phyloP scores from a whole-genome alignment of 2,888 invertebrate genomes.

The Yponomeuta sedellus region DNA sequence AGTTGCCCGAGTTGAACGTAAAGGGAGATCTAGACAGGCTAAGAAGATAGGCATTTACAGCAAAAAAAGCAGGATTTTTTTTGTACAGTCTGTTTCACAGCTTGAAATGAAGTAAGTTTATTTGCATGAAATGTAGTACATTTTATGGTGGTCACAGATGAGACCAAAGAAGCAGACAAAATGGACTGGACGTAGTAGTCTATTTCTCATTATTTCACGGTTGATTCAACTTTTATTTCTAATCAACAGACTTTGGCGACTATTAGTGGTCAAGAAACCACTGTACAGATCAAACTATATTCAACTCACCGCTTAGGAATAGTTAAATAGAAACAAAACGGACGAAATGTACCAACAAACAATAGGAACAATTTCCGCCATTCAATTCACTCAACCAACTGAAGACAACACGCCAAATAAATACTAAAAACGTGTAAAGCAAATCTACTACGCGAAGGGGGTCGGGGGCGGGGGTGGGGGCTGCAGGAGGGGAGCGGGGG shows the following conservation, averaged over 20 bases:
- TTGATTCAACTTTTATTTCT: no score
- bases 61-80: no score
- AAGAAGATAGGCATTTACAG: no score
- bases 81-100: no score
- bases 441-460: constrained; percentile 43
- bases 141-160: no score
- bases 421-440: constrained; percentile 72
- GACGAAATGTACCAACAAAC: background rate
- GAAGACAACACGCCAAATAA: constrained; percentile 25
- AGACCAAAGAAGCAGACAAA: no score
- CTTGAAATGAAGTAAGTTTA: no score
- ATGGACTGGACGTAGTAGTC: no score
- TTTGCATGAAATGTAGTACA: no score
- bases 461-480: constrained; percentile 25
- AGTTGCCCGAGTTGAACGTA: no score
- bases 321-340: background rate
- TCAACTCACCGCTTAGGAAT: background rate
- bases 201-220: no score
- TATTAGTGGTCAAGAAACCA: background rate
- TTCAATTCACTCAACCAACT: background rate
- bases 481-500: constrained; percentile 29
- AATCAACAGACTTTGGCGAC: background rate
- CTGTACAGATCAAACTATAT: background rate
- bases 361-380: background rate
- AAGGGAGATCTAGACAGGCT: no score